Evolutionary conservation across 2,797 vertebrate genomes (phyloP), one percentile per base, ranked within the genome.

Genomic region (Perodicticus potto): DNA sequence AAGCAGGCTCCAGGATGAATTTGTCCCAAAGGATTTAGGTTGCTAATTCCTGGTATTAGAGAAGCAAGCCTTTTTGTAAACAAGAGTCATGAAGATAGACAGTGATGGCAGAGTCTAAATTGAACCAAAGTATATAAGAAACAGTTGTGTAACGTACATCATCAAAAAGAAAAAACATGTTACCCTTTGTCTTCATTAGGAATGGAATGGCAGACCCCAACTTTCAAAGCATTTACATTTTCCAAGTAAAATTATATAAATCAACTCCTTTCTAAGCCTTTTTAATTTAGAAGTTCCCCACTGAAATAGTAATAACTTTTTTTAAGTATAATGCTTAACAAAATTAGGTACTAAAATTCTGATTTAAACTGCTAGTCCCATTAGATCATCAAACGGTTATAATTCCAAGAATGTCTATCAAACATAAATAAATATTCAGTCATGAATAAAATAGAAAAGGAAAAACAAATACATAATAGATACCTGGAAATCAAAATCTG

Each of bases 401-500:
- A 57, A 91, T 63, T 93, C 43, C 7, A 93, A 92, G 10, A 70
- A 74, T 61, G 16, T 40, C 61, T 80, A 61, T 74, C 4, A 86
- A 91, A 80, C 25, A 80, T 27, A 49, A 92, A 63, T 40, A 82
- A 37, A 72, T 76, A 34, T 69, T 73, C 16, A 83, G 2, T 86
- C 17, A 94, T 53, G 86, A 53, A 89, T 82, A 96, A 76, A 67
- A 49, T 8, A 85, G 4, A 23, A 59, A 89, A 87, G 59, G 29
- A 82, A 89, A 89, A 84, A 59, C 37, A 53, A 25, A 1, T 55
- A n/a, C 0, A 1, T 32, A 77, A 69, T n/a, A 77, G 16, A 67
- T 14, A 32, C n/a, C 37, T 16, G 6, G 29, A 77, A 3, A 59
- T 77, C 16, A 72, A 96, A 85, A 70, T 77, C 9, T 77, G 89